Base-by-base conservation (phyloP, 2,888 invertebrate genomes). In the Drosophila gaucha region DNA sequence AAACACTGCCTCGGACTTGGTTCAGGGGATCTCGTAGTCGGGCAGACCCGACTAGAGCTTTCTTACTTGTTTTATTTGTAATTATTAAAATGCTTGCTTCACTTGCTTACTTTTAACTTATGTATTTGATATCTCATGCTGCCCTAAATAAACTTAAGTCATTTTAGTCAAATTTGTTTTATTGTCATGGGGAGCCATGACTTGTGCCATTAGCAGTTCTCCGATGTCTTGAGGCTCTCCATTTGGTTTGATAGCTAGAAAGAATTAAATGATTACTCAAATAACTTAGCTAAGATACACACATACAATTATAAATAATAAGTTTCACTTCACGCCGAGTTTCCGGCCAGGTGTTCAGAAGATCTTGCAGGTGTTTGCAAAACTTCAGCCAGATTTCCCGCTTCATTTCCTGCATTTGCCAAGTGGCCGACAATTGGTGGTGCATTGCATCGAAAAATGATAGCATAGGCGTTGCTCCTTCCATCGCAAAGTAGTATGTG, bases 401-500 rank as follows among this genome's bases (percentile, higher is more conserved):
- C 43, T 83, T 78, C 86, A 91, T 86, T 44, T 77, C 88, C 4
- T 60, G 63, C 89, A 90, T 90, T 63, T 89, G 74, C 75, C 77
- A 74, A 1, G 90, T 89, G 0, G 74, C 56, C 1, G 91, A 89
- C 2, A 67, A 24, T 30, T 76, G 54, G 20, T 67, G 79, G 39
- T 80, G 51, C 63, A 90, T 65, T 0, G 90, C 56, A 0, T 91
- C 90, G 38, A 84, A 89, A 56, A 86, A 91, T 9, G 89, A 86
- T 26, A 90, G n/a, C 71, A 91, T 64, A 0, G 91, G 91, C 0
- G 91, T 91, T 2, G 91, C 91, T 0, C 90, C 90, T 70, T 91
- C 91, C 30, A 91, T 51, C 0, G 85, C 79, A 18, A 91, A 72
- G 51, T 90, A 91, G 52, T 89, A 91, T 3, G 22, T 51, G n/a